Percentiles rank a stretch among this genome's conserved stretches.
Conservation (phyloP, 2,113 vertebrate genomes). For the Montifringilla adamsi region DNA sequence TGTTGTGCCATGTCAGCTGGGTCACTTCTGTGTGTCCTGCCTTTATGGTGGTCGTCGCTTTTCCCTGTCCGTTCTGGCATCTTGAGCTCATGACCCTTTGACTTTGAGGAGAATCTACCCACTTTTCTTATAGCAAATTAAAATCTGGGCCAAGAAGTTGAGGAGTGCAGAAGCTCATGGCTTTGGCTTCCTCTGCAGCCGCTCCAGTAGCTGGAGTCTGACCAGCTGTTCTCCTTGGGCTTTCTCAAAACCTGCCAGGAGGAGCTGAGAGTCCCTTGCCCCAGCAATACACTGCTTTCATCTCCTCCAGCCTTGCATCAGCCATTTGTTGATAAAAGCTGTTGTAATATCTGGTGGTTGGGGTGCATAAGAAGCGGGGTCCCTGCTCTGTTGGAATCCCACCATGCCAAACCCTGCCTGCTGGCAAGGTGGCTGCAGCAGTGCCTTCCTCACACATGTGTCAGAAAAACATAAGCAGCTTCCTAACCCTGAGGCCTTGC, state of each 20-base stretch:
- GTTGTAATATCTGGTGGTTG: neutral
- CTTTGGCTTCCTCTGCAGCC: neutral
- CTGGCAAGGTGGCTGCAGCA: rapidly evolving
- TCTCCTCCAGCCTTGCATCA: neutral
- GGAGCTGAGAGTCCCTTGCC: neutral
- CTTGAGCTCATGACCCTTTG: rapidly evolving
- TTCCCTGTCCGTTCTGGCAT: neutral
- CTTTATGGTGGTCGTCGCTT: neutral
- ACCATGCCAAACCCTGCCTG: rapidly evolving
- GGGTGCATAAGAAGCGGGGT: rapidly evolving
- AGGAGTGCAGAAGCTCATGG: neutral
- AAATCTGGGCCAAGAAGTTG: neutral
- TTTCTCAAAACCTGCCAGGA: neutral
- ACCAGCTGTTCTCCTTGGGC: neutral
- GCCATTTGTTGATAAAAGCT: neutral
- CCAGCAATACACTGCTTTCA: neutral
- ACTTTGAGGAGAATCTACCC: neutral
- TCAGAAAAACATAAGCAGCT: rapidly evolving
- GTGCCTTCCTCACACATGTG: neutral
- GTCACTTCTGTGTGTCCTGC: neutral
- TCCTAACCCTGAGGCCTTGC: neutral
- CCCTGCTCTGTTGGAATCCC: neutral
- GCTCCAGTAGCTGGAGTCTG: neutral
- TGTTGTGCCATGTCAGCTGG: neutral
- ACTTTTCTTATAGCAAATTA: neutral